Evolutionary conservation across 2,888 invertebrate species (phyloP).

Genomic region (Rotaria magnacalcarata): DNA sequence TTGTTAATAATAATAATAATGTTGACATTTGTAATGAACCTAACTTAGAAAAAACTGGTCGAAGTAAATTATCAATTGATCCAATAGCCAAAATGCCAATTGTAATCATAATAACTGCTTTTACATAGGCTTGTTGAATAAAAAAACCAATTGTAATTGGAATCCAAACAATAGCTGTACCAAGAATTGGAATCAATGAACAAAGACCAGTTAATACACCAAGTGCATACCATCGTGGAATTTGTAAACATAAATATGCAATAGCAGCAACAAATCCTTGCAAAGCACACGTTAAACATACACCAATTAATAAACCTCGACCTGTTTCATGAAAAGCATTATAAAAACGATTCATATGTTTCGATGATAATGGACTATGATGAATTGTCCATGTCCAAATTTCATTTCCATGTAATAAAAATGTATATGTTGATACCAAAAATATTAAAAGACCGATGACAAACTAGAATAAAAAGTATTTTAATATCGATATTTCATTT

Average conservation of each 20-base stretch:
- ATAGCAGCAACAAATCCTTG: constrained; percentile 28
- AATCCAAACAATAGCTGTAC: constrained; percentile 25
- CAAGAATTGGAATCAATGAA: constrained; percentile 25
- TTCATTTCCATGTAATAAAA: not conserved
- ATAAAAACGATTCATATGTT: constrained; percentile 30
- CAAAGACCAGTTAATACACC: constrained; percentile 28
- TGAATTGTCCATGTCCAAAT: not conserved
- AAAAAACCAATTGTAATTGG: constrained; percentile 8
- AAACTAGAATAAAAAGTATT: no score
- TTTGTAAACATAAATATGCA: constrained; percentile 35
- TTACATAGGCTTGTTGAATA: not conserved
- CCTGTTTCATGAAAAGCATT: constrained; percentile 29
- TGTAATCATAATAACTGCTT: constrained; percentile 6
- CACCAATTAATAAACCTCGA: constrained; percentile 32
- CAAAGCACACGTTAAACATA: constrained; percentile 20
- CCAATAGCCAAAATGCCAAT: not conserved
- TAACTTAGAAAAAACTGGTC: constrained; percentile 5
- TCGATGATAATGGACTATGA: constrained; percentile 10
- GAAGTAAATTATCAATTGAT: constrained; percentile 26
- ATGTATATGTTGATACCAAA: constrained; percentile 4
- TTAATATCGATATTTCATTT: no score
- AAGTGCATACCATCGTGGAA: constrained; percentile 1
- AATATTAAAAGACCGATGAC: constrained; percentile 16
- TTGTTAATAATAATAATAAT: constrained; percentile 10
- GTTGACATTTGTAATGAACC: constrained; percentile 35